Base-by-base conservation (phyloP, 1,140 invertebrate species). In the Zaprionus camerounensis region DNA sequence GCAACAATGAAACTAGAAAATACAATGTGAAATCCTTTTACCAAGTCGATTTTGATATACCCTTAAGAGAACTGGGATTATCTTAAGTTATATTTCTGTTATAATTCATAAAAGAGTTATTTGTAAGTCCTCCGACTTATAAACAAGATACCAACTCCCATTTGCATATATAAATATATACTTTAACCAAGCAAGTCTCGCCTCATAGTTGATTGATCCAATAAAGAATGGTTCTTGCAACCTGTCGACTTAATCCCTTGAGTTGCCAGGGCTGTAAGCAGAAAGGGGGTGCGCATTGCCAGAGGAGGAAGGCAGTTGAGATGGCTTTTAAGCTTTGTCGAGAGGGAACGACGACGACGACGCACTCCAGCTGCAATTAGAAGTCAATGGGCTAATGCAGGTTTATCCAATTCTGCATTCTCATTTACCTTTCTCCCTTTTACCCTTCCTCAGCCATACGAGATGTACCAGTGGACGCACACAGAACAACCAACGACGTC, bases 381-480 rank as follows among this genome's bases (percentile, higher is more conserved):
- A 68, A 78, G 53, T 90, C 76, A 90, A 84, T 84, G 78, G 73
- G 67, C 65, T 76, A 85, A 76, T 62, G 53, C 62, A 66, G 63
- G 66, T 70, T 77, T 65, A 71, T 58, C 71, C 17, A 55, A 36
- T 34, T 59, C 69, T 46, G 12, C 15, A 22, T 28, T 56, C 36
- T 17, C 49, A 20, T 51, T 5, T 31, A 41, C 24, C 17, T 44
- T 31, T 34, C 11, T 63, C 69, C 34, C 15, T 28, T 28, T 28
- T 20, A 2, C 61, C 70, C 56, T 51, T 65, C 13, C 95, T 41
- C 93, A 98, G 97, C 95, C 96, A 62, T 96, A 97, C 92, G 94
- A 97, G 80, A 97, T 97, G 95, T 98, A 98, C 92, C 97, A 96
- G 90, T 98, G 97, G 97, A 95, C 96, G 24, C 96, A 97, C 88